Conservation (phyloP, 2,797 vertebrate species). For the Champsocephalus esox region DNA sequence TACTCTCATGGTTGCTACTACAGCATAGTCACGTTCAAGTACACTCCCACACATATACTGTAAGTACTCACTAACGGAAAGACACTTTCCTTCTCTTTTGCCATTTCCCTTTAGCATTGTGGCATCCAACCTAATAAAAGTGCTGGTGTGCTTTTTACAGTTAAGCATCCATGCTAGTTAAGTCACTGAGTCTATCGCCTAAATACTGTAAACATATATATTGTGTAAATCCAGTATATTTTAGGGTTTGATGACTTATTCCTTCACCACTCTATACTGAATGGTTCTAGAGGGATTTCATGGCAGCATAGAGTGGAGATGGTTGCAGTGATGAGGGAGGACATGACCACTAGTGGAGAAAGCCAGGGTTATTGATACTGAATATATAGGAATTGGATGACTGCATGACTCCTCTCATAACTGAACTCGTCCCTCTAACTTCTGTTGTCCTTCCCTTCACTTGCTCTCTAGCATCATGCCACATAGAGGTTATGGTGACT, state of each 20-base stretch:
- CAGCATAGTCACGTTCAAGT: neutral
- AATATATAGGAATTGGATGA: conserved; percentile 7
- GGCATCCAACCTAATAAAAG: conserved; percentile 51
- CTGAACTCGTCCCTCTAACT: neutral
- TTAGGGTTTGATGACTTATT: no score
- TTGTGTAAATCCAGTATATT: neutral
- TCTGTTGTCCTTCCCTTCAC: conserved; percentile 7
- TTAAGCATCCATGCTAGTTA: neutral
- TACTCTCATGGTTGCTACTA: conserved; percentile 5
- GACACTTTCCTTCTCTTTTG: conserved; percentile 19
- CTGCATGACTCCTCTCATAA: conserved; percentile 6
- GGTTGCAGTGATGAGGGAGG: neutral
- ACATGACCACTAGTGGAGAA: conserved; percentile 9
- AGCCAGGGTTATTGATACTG: conserved; percentile 32
- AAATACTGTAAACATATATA: neutral
- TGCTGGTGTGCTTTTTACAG: conserved; percentile 24
- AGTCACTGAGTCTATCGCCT: conserved; percentile 10
- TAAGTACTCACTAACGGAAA: neutral
- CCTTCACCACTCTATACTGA: neutral
- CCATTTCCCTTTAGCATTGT: conserved; percentile 39
- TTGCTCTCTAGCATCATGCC: neutral
- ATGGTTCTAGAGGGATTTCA: neutral
- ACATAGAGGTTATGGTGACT: neutral
- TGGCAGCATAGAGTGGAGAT: neutral
- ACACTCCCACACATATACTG: conserved; percentile 1